Base-by-base conservation (phyloP, 2,113 vertebrate species). In the Scolopax mira region DNA sequence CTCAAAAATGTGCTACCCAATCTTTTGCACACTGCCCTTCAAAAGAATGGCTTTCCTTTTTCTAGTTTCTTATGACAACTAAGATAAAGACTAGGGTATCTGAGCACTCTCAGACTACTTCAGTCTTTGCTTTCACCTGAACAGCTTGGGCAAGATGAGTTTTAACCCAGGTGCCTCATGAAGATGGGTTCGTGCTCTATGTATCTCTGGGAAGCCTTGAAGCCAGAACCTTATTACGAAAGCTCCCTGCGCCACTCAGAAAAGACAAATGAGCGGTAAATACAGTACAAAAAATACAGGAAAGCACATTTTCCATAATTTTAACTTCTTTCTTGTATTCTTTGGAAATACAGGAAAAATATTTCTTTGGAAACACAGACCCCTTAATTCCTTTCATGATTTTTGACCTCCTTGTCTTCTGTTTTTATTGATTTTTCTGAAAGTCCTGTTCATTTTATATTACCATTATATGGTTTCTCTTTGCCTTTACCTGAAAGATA, bases 221-320 rank as follows among this genome's bases (percentile, higher is more conserved):
- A 64, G 57, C 10, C 42, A 51, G 18, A 5, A n/a, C 14, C 7
- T 64, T 21, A 14, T 61, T 52, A 49, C 11, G 30, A 88, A 27
- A 44, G 19, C 35, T 83, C 31, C 6, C 11, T 41, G 14, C 0
- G 1, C 14, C 6, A 0, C 39, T 74, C 4, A 13, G 25, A 37
- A 62, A 48, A n/a, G 25, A 74, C 1, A 7, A 66, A 16, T 1
- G 3, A 79, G 18, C 12, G 67, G 18, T 49, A 81, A 85, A 74
- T 37, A 28, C 28, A 44, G 9, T 25, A 23, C 28, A n/a, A n/a
- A n/a, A n/a, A n/a, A n/a, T n/a, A n/a, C n/a, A 82, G 39, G 30
- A 71, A 79, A 85, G 12, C 2, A 60, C 6, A 60, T 77, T 25
- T 64, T 10, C 12, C 6, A 3, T 73, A 30, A 79, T 58, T 37